These are phyloP conservation scores for Charanyca ferruginea DNA, from an alignment of 2,888 invertebrate species.

Conservation along the genomic window DNA sequence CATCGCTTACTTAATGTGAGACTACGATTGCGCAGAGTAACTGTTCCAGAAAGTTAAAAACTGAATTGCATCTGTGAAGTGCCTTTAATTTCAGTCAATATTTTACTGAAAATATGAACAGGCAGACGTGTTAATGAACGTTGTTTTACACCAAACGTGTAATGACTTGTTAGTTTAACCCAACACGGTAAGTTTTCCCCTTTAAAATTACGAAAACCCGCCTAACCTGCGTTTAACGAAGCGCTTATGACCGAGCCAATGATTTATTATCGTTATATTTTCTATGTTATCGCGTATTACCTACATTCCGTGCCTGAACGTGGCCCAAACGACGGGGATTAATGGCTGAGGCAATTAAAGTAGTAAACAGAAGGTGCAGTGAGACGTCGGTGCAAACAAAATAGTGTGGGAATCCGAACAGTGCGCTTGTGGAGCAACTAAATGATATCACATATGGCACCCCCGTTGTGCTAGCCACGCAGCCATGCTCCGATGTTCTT, in stretches of 20 bases:
- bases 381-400: slow-evolving; percentile 78
- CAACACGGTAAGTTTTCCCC: slow-evolving; percentile 40
- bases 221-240: slow-evolving; percentile 47
- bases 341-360: slow-evolving; percentile 88
- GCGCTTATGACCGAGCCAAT: slow-evolving; percentile 59
- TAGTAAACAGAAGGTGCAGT: slow-evolving; percentile 88
- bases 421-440: slow-evolving; percentile 56
- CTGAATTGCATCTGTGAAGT: background rate
- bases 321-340: slow-evolving; percentile 82
- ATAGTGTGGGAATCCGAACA: slow-evolving; percentile 81
- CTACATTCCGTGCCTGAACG: slow-evolving; percentile 76
- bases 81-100: slow-evolving; percentile 3
- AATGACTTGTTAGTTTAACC: slow-evolving; percentile 54
- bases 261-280: slow-evolving; percentile 70
- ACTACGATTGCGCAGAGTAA: background rate
- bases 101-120: slow-evolving; percentile 14
- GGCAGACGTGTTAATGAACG: slow-evolving; percentile 14
- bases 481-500: slow-evolving; percentile 53
- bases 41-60: background rate
- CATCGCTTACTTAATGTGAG: background rate
- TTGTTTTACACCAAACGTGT: slow-evolving; percentile 38
- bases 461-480: slow-evolving; percentile 40
- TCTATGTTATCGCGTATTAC: slow-evolving; percentile 71
- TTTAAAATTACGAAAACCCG: slow-evolving; percentile 53
- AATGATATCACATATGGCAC: slow-evolving; percentile 66